Evolutionary conservation across 2,888 invertebrate genomes (phyloP), one percentile per base, ranked within the genome.

Genomic region (Osmoderma eremita): DNA sequence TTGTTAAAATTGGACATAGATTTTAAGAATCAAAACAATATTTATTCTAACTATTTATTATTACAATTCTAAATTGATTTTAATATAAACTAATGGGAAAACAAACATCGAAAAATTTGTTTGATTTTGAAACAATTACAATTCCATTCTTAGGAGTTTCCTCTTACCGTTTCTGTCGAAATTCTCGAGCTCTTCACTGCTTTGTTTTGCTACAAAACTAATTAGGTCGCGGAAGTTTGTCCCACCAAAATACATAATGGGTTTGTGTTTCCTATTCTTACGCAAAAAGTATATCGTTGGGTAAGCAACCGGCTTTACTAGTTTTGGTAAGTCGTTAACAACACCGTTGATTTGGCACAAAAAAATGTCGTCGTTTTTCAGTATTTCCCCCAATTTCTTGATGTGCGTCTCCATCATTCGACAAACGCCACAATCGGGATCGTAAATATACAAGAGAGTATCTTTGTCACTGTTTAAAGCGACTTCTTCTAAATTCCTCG

Each of bases 1-100:
- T 73, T 10, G 67, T 78, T 13, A 74, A 75, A 17, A 17, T 49
- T 3, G 49, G 22, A 12, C 12, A 49, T 8, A 49, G 10, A 49
- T n/a, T 49, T 12, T 20, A 2, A 12, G 20, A 18, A 20, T 18
- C 12, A 30, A 30, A 6, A 3, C n/a, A 20, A 10, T 49, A 22
- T 50, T 24, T 50, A 42, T 42, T 42, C 1, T 15, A 42, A 42
- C 30, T 6, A 3, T 30, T 30, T 30, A 42, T n/a, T 15, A 42
- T n/a, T n/a, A n/a, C n/a, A n/a, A n/a, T n/a, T n/a, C n/a, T n/a
- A n/a, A n/a, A n/a, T n/a, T n/a, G n/a, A n/a, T n/a, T n/a, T n/a
- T n/a, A n/a, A n/a, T n/a, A n/a, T n/a, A n/a, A n/a, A n/a, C n/a
- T n/a, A n/a, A n/a, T n/a, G n/a, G n/a, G n/a, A n/a, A n/a, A n/a